These are phyloP conservation scores for Drosophila mimetica DNA, from an alignment of 2,888 invertebrate species.

Conservation along the genomic window DNA sequence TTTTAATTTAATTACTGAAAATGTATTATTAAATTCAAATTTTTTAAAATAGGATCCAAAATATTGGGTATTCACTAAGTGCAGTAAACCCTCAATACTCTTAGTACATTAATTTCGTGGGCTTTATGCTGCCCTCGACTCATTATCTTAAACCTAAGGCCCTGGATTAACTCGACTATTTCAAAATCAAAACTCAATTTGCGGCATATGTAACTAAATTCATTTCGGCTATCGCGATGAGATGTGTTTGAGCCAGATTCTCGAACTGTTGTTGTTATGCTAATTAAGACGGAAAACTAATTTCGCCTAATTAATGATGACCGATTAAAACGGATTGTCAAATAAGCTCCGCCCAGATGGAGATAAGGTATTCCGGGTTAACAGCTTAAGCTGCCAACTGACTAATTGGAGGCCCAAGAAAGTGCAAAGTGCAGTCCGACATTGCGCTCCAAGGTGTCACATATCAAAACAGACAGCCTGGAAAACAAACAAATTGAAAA, in stretches of 20 bases:
- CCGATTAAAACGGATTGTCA: conserved; percentile 57
- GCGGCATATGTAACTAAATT: conserved; percentile 36
- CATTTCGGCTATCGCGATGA: conserved; percentile 64
- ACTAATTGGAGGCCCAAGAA: conserved; percentile 23
- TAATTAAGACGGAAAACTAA: conserved; percentile 63
- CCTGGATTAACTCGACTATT: conserved; percentile 18
- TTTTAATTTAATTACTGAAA: no score
- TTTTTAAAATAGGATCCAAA: not conserved
- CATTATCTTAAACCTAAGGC: not conserved
- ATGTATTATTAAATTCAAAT: no score
- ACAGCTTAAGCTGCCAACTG: conserved; percentile 18
- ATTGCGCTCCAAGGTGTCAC: conserved; percentile 33
- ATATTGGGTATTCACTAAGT: not conserved
- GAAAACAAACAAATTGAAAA: conserved; percentile 5
- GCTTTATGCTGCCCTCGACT: no score
- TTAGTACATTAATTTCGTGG: not conserved
- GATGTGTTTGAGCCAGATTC: conserved; percentile 20
- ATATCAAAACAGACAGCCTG: conserved; percentile 21
- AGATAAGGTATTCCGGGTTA: conserved; percentile 24
- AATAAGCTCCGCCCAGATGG: conserved; percentile 25
- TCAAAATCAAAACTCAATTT: conserved; percentile 18
- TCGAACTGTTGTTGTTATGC: conserved; percentile 33
- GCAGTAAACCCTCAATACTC: not conserved
- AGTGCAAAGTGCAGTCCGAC: conserved; percentile 27
- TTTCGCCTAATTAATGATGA: conserved; percentile 68